phyloP scores from a whole-genome alignment of 2,113 vertebrate species.

The Lucifuga dentata region DNA sequence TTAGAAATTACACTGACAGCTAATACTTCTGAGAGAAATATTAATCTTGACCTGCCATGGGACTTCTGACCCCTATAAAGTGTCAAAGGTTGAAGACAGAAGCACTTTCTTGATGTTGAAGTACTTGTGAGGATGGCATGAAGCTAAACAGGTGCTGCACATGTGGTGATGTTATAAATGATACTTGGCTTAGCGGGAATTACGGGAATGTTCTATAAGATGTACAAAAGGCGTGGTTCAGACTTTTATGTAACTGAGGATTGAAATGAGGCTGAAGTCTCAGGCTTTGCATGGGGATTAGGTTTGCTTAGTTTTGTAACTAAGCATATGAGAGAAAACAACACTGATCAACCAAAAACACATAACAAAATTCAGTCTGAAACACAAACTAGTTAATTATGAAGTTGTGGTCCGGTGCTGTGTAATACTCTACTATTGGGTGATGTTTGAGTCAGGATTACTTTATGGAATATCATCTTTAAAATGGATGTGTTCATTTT shows the following conservation, averaged over 20 bases:
- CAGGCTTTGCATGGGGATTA: background rate
- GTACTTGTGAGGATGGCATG: slow-evolving; percentile 16
- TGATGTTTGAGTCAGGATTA: too few relatives aligned
- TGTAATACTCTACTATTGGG: background rate
- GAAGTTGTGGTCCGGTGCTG: background rate
- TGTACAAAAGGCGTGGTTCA: background rate
- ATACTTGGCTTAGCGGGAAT: slow-evolving; percentile 5
- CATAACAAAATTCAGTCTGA: too few relatives aligned
- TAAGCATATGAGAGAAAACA: background rate
- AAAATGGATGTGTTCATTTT: too few relatives aligned
- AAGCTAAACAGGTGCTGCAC: slow-evolving; percentile 31
- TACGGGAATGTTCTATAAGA: background rate
- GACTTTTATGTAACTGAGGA: background rate
- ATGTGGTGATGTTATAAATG: slow-evolving; percentile 3
- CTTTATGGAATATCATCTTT: too few relatives aligned
- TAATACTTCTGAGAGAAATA: slow-evolving; percentile 15
- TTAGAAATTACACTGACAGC: too few relatives aligned
- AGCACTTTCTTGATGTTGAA: background rate
- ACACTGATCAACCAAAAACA: background rate
- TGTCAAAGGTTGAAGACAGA: background rate
- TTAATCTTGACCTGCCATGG: slow-evolving; percentile 18
- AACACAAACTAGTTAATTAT: background rate
- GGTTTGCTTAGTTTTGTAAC: background rate
- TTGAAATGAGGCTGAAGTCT: background rate
- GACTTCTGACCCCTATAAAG: background rate